Evolutionary conservation across 2,888 invertebrate species (phyloP).

Genomic region (Platynereis dumerilii): DNA sequence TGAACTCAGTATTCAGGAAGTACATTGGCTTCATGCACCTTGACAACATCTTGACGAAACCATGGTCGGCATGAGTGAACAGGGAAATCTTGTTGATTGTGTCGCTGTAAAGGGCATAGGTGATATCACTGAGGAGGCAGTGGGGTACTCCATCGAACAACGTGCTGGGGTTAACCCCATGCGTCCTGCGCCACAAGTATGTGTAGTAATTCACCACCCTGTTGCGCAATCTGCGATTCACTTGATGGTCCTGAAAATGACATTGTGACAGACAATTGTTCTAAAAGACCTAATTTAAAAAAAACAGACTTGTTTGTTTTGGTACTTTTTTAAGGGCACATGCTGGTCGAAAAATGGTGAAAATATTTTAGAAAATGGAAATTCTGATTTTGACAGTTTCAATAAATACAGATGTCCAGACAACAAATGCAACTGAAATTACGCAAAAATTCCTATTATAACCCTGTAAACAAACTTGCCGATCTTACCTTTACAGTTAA

Average conservation of each 20-base stretch:
- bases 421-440: too few relatives aligned
- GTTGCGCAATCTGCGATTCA: slow-evolving; percentile 22
- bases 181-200: slow-evolving; percentile 37
- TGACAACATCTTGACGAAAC: slow-evolving; percentile 39
- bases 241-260: not conserved
- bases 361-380: too few relatives aligned
- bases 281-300: not conserved
- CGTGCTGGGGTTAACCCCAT: slow-evolving; percentile 36
- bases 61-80: slow-evolving; percentile 33
- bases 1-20: slow-evolving; percentile 36
- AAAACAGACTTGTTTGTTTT: too few relatives aligned
- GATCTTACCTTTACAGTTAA: too few relatives aligned
- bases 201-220: slow-evolving; percentile 34
- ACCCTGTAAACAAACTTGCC: too few relatives aligned
- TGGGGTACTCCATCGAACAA: slow-evolving; percentile 37
- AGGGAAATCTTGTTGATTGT: slow-evolving; percentile 32
- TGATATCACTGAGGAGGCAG: slow-evolving; percentile 37
- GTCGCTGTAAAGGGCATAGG: slow-evolving; percentile 34
- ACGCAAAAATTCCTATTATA: too few relatives aligned
- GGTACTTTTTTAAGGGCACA: too few relatives aligned
- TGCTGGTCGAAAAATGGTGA: too few relatives aligned
- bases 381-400: too few relatives aligned
- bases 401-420: too few relatives aligned
- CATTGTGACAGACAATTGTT: too few relatives aligned
- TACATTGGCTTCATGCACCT: slow-evolving; percentile 33